Evolutionary conservation across 2,888 invertebrate genomes (phyloP).

Genomic region (Amorpha juglandis): DNA sequence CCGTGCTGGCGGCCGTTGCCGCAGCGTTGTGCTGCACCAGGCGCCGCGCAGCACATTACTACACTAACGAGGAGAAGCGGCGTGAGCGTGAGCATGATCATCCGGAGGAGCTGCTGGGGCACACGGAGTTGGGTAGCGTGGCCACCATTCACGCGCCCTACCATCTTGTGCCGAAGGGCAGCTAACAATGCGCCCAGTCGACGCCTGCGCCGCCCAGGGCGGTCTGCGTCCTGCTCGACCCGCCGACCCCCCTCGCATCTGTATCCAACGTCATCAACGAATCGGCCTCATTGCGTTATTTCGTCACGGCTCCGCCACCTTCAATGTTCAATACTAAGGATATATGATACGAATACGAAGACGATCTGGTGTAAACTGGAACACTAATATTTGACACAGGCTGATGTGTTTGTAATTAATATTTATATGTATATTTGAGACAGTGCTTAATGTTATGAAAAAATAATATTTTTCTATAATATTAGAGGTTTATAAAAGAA

Average conservation of each 20-base stretch:
- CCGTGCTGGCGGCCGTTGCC: conserved; percentile 80
- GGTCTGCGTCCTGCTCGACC: conserved; percentile 45
- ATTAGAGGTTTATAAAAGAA: conserved; percentile 38
- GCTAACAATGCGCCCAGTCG: conserved; percentile 66
- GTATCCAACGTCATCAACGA: conserved; percentile 44
- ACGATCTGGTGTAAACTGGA: conserved; percentile 67
- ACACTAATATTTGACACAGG: conserved; percentile 23
- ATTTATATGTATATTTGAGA: conserved; percentile 11
- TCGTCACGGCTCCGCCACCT: conserved; percentile 52
- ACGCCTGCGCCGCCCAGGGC: conserved; percentile 43
- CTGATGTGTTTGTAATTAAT: conserved; percentile 11
- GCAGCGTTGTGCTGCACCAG: conserved; percentile 87
- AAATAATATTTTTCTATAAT: conserved; percentile 5
- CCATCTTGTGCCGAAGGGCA: conserved; percentile 62
- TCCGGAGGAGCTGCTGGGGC: conserved; percentile 67
- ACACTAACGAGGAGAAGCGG: conserved; percentile 90
- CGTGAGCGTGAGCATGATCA: conserved; percentile 70
- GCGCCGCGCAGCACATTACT: conserved; percentile 89
- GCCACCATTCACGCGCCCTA: conserved; percentile 75
- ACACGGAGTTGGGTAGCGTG: conserved; percentile 66
- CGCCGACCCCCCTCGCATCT: conserved; percentile 40
- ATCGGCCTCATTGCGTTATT: conserved; percentile 50
- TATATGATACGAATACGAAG: conserved; percentile 76
- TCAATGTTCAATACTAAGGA: conserved; percentile 57
- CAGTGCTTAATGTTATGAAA: conserved; percentile 32